Percentiles rank a stretch among this genome's conserved stretches.
These are phyloP conservation scores for Muntiacus reevesi DNA, from an alignment of 2,113 vertebrate species.

Conservation along the genomic window DNA sequence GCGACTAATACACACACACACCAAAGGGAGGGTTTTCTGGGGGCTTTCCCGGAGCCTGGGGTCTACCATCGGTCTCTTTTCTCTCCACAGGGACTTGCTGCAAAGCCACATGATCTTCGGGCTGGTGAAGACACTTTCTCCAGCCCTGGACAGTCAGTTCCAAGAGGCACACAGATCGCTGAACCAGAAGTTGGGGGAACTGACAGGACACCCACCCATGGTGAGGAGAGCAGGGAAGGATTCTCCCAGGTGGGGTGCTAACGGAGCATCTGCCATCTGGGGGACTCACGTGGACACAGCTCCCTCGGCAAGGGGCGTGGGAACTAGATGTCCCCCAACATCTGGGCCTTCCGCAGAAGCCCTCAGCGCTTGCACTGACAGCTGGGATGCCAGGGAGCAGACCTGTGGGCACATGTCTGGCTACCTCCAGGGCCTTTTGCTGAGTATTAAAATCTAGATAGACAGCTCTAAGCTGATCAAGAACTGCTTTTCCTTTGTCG, in stretches of 20 bases:
- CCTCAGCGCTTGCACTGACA: background rate
- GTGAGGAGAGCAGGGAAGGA: slow-evolving; percentile 34
- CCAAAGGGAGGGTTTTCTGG: background rate
- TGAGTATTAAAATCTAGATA: background rate
- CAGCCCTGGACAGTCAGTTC: slow-evolving; percentile 80
- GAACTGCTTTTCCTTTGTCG: background rate
- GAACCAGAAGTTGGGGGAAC: slow-evolving; percentile 67
- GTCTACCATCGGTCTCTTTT: background rate
- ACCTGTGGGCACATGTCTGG: background rate
- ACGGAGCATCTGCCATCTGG: background rate
- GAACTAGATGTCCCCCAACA: too few species aligned
- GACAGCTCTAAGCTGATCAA: background rate
- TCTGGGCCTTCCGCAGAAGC: background rate
- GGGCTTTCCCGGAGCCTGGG: background rate
- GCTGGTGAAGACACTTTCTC: slow-evolving; percentile 78
- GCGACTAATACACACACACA: rapidly evolving
- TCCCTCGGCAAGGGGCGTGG: rapidly evolving
- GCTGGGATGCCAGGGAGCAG: background rate
- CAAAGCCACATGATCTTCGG: slow-evolving; percentile 83
- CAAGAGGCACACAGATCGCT: slow-evolving; percentile 74
- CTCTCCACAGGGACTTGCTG: slow-evolving; percentile 68
- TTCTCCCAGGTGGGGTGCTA: background rate
- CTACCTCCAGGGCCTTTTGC: background rate
- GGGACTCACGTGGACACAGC: background rate
- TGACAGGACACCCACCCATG: slow-evolving; percentile 49